Conservation (phyloP, 2,888 invertebrate species). For the Xestobium rufovillosum region DNA sequence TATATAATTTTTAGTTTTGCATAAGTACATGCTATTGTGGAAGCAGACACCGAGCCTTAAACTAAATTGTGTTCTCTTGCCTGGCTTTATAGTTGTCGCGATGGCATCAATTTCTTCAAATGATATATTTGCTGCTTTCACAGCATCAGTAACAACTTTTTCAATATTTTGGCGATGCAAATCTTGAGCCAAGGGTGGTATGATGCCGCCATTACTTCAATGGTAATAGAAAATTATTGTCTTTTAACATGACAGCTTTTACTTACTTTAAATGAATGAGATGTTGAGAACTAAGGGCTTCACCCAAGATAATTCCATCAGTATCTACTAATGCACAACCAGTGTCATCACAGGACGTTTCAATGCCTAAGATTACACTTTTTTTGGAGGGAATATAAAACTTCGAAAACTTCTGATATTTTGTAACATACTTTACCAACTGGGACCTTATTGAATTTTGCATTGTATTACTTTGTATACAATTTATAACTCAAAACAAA, state of each 20-base stretch:
- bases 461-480: no score
- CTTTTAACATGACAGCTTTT: constrained; percentile 6
- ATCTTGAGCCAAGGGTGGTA: constrained; percentile 77
- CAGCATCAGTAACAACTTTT: constrained; percentile 58
- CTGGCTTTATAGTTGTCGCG: constrained; percentile 86
- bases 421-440: no score
- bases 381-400: no score
- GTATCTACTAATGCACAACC: constrained; percentile 80
- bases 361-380: constrained; percentile 72
- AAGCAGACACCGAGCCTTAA: no score
- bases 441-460: no score
- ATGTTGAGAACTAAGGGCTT: constrained; percentile 76
- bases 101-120: constrained; percentile 72
- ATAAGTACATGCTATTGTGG: no score
- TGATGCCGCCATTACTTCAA: constrained; percentile 75
- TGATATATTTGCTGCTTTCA: constrained; percentile 52
- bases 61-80: no score
- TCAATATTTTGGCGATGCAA: constrained; percentile 76
- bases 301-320: constrained; percentile 65
- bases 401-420: no score
- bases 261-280: constrained; percentile 62
- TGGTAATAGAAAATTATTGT: constrained; percentile 14
- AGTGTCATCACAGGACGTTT: constrained; percentile 97
- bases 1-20: no score
- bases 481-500: no score